Percentiles rank a stretch among this genome's conserved stretches.
Conservation (phyloP, 2,113 vertebrate species). For the Alethe castanea region DNA sequence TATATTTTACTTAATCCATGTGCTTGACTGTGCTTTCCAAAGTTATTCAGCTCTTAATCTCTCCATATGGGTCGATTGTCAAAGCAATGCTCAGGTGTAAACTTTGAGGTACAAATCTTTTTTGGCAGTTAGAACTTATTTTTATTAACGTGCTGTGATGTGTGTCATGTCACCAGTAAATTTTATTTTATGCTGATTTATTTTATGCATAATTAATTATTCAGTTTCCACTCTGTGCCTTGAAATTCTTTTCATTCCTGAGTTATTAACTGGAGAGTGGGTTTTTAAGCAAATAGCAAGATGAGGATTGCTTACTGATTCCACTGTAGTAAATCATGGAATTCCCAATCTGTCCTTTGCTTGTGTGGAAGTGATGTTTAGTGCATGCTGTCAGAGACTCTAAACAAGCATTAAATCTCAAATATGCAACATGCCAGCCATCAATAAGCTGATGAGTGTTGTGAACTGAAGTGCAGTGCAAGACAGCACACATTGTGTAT, state of each 20-base stretch:
- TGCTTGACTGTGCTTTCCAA: conserved; percentile 12
- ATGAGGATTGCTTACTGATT: conserved; percentile 3
- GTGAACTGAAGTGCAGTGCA: background rate
- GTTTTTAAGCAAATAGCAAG: background rate
- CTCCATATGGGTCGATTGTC: background rate
- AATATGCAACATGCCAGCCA: background rate
- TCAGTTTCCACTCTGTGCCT: background rate
- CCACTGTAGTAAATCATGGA: conserved; percentile 9
- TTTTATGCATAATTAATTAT: background rate
- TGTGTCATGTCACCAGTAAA: background rate
- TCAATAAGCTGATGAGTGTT: background rate
- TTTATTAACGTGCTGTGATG: background rate
- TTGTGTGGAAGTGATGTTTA: background rate
- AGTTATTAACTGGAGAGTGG: background rate
- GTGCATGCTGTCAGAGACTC: background rate
- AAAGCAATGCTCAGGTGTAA: background rate
- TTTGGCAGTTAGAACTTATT: background rate
- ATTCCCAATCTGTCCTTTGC: background rate
- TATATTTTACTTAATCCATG: conserved; percentile 46
- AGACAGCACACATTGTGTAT: background rate
- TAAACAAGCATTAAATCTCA: background rate
- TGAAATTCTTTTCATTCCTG: conserved; percentile 4
- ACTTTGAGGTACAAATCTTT: background rate
- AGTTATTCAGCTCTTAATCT: conserved; percentile 53
- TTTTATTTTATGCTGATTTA: conserved; percentile 3